Evolutionary conservation across 2,888 invertebrate genomes (phyloP), one percentile per base, ranked within the genome.

Genomic region (Nematopogon swammerdamellus): DNA sequence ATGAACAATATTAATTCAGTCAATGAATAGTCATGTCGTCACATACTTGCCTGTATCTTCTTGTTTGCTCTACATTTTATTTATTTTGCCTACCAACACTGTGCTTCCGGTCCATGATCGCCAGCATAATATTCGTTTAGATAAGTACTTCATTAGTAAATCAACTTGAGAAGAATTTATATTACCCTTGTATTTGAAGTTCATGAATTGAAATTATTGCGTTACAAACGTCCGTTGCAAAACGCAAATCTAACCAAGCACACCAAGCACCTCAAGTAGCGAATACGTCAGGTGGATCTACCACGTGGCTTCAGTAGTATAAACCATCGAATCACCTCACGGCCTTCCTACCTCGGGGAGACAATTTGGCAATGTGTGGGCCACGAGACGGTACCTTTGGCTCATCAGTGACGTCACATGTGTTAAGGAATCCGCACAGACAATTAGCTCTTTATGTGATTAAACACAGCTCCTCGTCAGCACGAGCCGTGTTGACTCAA

Each of bases 391-490:
- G n/a, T n/a, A n/a, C n/a, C n/a, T n/a, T 36, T 36, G 36, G 36
- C 11, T 36, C 36, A 14, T 8, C 36, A 8, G 14, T 36, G 8
- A 8, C 36, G 36, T 36, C 36, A 36, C 11, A 14, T 14, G 30
- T 49, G 46, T n/a, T n/a, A 17, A 64, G 72, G 72, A 70, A 73
- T 75, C 70, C 72, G 66, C 56, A 68, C 73, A 73, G 73, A 75
- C 79, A 79, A 79, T 79, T 79, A 79, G 69, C 75, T 70, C 69
- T 70, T 70, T 68, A 73, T 69, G 60, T 70, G 77, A 77, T 79
- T 77, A 77, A 70, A 68, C 62, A 36, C 36, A 36, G 36, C 36
- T 14, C 36, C 36, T 36, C 36, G n/a, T 36, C 36, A 14, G 36
- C n/a, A n/a, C n/a, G n/a, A n/a, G n/a, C n/a, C n/a, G 36, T 36